Conservation (phyloP, 2,888 invertebrate species). For the Trachelus tabidus region DNA sequence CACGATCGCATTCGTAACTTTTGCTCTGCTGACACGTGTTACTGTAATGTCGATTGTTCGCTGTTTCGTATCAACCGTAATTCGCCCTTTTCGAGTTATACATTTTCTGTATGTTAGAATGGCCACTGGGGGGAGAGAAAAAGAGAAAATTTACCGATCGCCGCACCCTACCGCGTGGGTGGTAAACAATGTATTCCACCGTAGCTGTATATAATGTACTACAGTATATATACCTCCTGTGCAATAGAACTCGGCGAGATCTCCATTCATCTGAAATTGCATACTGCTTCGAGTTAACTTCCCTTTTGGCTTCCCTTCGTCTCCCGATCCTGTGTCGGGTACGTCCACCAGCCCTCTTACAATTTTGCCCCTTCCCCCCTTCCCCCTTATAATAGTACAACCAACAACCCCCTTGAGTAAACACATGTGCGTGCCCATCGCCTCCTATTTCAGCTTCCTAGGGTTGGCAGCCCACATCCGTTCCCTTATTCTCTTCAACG, state of each 20-base stretch:
- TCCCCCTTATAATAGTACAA: not conserved
- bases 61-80: not conserved
- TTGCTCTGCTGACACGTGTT: not conserved
- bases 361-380: not conserved
- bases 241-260: constrained; percentile 11
- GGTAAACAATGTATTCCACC: not conserved
- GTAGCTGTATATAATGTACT: not conserved
- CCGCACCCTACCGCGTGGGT: not conserved
- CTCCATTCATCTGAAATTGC: constrained; percentile 52
- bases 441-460: constrained; percentile 15
- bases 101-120: not conserved
- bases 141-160: too few species aligned
- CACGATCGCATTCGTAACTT: not conserved
- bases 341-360: not conserved
- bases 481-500: constrained; percentile 11
- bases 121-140: not conserved
- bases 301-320: not conserved
- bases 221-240: not conserved
- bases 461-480: constrained; percentile 10
- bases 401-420: constrained; percentile 24
- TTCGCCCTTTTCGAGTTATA: not conserved
- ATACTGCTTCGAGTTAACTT: constrained; percentile 31
- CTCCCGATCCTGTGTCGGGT: not conserved
- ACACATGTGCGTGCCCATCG: constrained; percentile 33
- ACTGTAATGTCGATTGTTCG: not conserved